Evolutionary conservation across 2,888 invertebrate genomes (phyloP).

Genomic region (Andrena dorsata): DNA sequence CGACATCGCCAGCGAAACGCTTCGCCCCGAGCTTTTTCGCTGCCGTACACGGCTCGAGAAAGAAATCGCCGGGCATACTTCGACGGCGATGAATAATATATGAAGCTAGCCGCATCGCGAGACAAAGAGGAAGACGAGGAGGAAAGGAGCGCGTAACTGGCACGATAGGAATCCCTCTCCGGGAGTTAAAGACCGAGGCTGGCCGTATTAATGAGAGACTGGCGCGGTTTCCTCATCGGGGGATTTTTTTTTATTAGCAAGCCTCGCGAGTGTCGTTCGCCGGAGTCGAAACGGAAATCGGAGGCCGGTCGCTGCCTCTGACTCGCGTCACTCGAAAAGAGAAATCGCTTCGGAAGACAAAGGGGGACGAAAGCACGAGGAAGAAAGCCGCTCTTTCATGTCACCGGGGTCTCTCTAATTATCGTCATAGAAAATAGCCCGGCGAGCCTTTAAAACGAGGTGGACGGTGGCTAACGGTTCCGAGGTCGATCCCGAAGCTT

Average conservation of each 20-base stretch:
- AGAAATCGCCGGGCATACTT: conserved; percentile 27
- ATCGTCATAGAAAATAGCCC: conserved; percentile 37
- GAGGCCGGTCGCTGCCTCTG: not conserved
- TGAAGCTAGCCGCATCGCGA: conserved; percentile 16
- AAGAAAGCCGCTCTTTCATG: conserved; percentile 18
- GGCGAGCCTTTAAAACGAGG: conserved; percentile 26
- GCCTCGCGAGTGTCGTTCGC: not conserved
- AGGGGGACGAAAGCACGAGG: not conserved
- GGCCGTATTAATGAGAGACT: not conserved
- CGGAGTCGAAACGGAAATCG: not conserved
- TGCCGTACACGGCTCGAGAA: conserved; percentile 15
- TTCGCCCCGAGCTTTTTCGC: conserved; percentile 4
- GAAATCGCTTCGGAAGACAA: conserved; percentile 17
- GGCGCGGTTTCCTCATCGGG: not conserved
- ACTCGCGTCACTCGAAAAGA: conserved; percentile 2
- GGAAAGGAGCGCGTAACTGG: conserved; percentile 11
- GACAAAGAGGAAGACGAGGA: conserved; percentile 16
- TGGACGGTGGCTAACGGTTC: conserved; percentile 60
- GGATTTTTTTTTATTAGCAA: conserved; percentile 6
- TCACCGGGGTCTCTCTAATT: conserved; percentile 40
- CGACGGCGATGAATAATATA: conserved; percentile 52
- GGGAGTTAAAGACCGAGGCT: conserved; percentile 5
- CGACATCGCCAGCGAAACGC: not conserved
- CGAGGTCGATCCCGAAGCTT: conserved; percentile 36
- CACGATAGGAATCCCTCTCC: conserved; percentile 27